Conservation (phyloP, 2,888 invertebrate genomes). For the Parascotia fuliginaria region DNA sequence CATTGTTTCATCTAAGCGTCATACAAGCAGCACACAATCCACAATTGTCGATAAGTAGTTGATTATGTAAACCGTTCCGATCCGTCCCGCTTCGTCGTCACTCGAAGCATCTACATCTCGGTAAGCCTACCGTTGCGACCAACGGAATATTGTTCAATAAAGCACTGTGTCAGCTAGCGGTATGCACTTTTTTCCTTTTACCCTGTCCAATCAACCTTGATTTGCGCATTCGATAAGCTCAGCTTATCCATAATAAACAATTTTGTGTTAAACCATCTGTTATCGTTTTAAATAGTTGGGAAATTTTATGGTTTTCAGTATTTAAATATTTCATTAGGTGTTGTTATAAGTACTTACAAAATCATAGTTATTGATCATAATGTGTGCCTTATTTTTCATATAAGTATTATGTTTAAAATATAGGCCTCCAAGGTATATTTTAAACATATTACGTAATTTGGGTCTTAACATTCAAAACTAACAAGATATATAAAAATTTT, state of each 20-base stretch:
- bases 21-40: background rate
- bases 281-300: background rate
- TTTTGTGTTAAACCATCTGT: conserved; percentile 13
- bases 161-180: conserved; percentile 84
- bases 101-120: conserved; percentile 39
- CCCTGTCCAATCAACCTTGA: conserved; percentile 59
- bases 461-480: too few relatives aligned
- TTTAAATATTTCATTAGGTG: background rate
- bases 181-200: conserved; percentile 72
- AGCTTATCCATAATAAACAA: conserved; percentile 22
- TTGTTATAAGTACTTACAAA: background rate
- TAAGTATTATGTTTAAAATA: too few relatives aligned
- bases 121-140: conserved; percentile 62
- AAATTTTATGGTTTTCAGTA: background rate
- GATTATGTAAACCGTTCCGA: conserved; percentile 44
- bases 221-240: conserved; percentile 65
- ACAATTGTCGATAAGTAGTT: conserved; percentile 6
- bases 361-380: too few relatives aligned
- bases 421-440: too few relatives aligned
- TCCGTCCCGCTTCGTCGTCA: conserved; percentile 35
- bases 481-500: too few relatives aligned
- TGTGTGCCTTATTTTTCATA: too few relatives aligned
- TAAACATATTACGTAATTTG: too few relatives aligned
- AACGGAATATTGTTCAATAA: conserved; percentile 78
- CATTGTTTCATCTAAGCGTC: too few relatives aligned